These are phyloP conservation scores for Pygoscelis antarcticus DNA, from an alignment of 2,113 vertebrate species.

Conservation along the genomic window DNA sequence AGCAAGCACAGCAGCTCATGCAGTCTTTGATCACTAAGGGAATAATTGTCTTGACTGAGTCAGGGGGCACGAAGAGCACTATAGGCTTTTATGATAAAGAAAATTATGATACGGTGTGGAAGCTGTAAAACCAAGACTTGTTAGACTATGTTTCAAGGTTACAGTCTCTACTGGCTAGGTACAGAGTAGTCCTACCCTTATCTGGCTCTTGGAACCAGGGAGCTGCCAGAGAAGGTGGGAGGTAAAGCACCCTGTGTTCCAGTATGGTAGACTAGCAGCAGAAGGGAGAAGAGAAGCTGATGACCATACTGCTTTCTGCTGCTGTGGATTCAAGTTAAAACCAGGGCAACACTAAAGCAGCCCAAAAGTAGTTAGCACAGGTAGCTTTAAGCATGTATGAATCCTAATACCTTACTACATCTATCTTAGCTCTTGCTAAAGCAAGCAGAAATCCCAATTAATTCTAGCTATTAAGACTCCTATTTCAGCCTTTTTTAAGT, in stretches of 20 bases:
- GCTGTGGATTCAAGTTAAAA: not conserved
- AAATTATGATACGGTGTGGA: not conserved
- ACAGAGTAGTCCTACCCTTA: not conserved
- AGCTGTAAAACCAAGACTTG: not conserved
- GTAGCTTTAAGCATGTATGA: not conserved
- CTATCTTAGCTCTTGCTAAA: not conserved
- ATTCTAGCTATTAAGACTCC: not conserved
- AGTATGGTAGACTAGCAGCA: not conserved
- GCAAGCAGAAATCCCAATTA: not conserved
- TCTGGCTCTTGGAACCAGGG: not conserved
- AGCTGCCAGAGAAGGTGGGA: not conserved
- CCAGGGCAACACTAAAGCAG: not conserved
- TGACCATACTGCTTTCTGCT: not conserved
- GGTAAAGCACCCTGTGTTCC: not conserved
- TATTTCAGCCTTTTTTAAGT: not conserved
- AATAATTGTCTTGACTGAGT: not conserved
- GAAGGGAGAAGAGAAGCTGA: not conserved
- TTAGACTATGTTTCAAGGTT: not conserved
- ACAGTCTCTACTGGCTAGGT: not conserved
- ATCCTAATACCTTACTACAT: not conserved
- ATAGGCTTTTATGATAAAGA: not conserved
- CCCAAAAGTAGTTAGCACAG: not conserved
- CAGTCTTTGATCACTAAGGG: not conserved
- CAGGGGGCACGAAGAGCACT: not conserved
- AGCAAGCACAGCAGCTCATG: not conserved